Percentiles rank a stretch among this genome's conserved stretches.
phyloP scores from a whole-genome alignment of 2,888 invertebrate genomes.

The Ctena decussata region DNA sequence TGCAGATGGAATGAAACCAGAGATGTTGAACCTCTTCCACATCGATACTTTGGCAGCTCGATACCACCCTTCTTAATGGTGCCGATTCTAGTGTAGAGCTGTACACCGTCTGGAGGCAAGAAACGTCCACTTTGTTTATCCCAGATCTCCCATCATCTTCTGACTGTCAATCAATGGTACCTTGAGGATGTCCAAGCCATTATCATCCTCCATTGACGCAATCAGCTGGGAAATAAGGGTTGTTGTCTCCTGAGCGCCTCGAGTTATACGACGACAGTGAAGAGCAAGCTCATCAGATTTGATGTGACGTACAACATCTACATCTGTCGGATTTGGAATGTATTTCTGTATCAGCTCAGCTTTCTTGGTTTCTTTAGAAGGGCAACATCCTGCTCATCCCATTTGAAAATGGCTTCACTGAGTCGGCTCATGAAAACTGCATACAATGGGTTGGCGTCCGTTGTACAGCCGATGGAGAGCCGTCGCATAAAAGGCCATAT shows the following conservation, averaged over 20 bases:
- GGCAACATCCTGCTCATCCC: slow-evolving; percentile 60
- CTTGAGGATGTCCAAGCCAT: slow-evolving; percentile 53
- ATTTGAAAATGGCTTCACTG: slow-evolving; percentile 59
- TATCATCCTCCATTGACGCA: slow-evolving; percentile 39
- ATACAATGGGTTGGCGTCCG: slow-evolving; percentile 58
- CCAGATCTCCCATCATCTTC: slow-evolving; percentile 63
- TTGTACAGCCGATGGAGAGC: slow-evolving; percentile 42
- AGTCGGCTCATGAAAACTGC: slow-evolving; percentile 59
- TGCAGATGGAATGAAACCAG: slow-evolving; percentile 73
- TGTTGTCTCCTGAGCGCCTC: slow-evolving; percentile 53
- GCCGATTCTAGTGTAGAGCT: slow-evolving; percentile 45
- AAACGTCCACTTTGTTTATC: slow-evolving; percentile 47
- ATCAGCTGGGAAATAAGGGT: slow-evolving; percentile 49
- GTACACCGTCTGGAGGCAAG: slow-evolving; percentile 61
- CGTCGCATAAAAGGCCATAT: slow-evolving; percentile 67
- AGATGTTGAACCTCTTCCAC: slow-evolving; percentile 72
- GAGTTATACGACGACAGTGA: slow-evolving; percentile 59
- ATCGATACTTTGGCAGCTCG: slow-evolving; percentile 63
- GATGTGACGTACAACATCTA: slow-evolving; percentile 44
- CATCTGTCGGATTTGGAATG: slow-evolving; percentile 43
- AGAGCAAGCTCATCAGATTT: slow-evolving; percentile 45
- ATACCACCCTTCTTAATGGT: slow-evolving; percentile 63
- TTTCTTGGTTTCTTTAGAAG: slow-evolving; percentile 59
- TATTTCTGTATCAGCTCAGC: slow-evolving; percentile 43
- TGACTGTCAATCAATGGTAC: slow-evolving; percentile 56